These are phyloP conservation scores for Lepidurus packardi DNA, from an alignment of 1,140 invertebrate genomes.

Conservation along the genomic window DNA sequence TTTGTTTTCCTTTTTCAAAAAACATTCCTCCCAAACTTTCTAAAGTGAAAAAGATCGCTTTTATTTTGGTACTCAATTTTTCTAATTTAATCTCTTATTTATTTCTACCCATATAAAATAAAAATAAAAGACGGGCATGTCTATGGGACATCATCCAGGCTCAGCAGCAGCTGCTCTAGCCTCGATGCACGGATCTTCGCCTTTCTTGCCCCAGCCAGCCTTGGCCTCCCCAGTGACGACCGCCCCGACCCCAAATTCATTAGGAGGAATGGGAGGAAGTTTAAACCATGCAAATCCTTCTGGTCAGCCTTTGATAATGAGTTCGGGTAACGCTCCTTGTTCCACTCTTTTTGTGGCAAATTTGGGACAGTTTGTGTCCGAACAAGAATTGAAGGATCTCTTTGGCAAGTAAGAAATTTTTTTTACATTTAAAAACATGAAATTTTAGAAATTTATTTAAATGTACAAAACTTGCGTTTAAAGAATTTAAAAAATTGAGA, in stretches of 20 bases:
- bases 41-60: background rate
- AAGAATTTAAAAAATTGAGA: background rate
- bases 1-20: background rate
- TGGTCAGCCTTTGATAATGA: conserved; percentile 36
- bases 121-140: conserved; percentile 37
- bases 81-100: background rate
- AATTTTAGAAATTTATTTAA: background rate
- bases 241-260: conserved; percentile 62
- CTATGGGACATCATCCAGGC: conserved; percentile 35
- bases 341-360: conserved; percentile 97
- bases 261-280: conserved; percentile 41
- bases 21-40: background rate
- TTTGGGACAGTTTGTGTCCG: conserved; percentile 89
- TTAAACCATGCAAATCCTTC: conserved; percentile 38
- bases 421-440: background rate
- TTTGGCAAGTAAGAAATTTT: conserved; percentile 77
- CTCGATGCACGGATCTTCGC: conserved; percentile 68
- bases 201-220: conserved; percentile 72
- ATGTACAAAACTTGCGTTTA: background rate
- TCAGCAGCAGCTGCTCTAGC: conserved; percentile 54
- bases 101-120: conserved; percentile 23
- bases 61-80: background rate
- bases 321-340: conserved; percentile 70
- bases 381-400: conserved; percentile 95
- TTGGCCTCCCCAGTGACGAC: conserved; percentile 80